Base-by-base conservation (phyloP, 2,113 vertebrate species). In the Nipponia nippon region DNA sequence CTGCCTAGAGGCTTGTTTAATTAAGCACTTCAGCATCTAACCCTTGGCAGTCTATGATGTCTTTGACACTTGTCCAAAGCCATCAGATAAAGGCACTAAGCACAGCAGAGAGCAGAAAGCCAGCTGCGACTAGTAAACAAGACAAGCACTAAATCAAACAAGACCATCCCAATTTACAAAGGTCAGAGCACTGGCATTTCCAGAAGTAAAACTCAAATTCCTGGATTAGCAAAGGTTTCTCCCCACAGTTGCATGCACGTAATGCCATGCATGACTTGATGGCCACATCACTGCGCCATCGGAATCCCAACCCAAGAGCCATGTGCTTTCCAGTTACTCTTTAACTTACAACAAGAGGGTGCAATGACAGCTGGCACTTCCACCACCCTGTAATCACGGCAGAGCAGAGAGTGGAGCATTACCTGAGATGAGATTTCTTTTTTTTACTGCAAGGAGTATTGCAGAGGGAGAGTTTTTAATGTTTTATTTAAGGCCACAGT, bases 41-140 rank as follows among this genome's bases (percentile, higher is more conserved):
- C 67, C 92, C 72, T 44, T 63, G 66, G 70, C 36, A 73, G 63
- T 78, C 52, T 26, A 0, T 69, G 78, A 63, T 87, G 87, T 58
- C 89, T 94, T 69, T 91, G 75, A 94, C 83, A 83, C 83, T 83
- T 96, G 93, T 85, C 95, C 94, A 95, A 83, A 88, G 88, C 89
- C 83, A 80, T 95, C 89, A 84, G 93, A 62, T 55, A 46, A 83
- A 71, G 75, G 80, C 70, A 40, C 66, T 8, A 46, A 91, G 69
- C 47, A 2, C 89, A 92, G 92, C 27, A 32, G 3, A 52, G 78
- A 89, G 76, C 79, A 85, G 50, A 34, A 34, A 85, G 32, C 53
- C 90, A 67, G 90, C 84, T 87, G 94, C 8, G 7, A 4, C 81
- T 32, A 2, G 1, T 55, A 69, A 96, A 58, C 66, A 85, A 67